Percentiles rank a stretch among this genome's conserved stretches.
These are phyloP conservation scores for Creontiades dilutus DNA, from an alignment of 2,888 invertebrate species.

Conservation along the genomic window DNA sequence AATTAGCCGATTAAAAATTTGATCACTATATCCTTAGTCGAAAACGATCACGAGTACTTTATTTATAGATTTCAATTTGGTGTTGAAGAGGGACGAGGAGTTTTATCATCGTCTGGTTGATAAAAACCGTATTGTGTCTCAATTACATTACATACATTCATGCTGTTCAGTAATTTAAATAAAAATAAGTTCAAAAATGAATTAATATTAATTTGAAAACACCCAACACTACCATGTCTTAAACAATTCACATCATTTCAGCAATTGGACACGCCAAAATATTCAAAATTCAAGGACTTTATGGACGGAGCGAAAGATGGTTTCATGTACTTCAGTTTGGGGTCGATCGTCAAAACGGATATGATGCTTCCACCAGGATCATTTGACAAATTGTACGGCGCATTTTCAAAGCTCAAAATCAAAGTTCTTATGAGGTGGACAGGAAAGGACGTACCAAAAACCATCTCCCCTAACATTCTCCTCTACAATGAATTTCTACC, in stretches of 20 bases:
- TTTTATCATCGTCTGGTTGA: too few relatives aligned
- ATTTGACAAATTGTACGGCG: slow-evolving; percentile 37
- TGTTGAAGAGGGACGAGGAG: too few relatives aligned
- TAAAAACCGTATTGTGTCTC: too few relatives aligned
- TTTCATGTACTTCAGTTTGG: slow-evolving; percentile 87
- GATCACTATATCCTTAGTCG: too few relatives aligned
- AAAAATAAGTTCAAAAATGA: too few relatives aligned
- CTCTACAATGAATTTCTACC: slow-evolving; percentile 50
- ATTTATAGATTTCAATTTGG: too few relatives aligned
- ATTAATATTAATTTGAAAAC: too few relatives aligned
- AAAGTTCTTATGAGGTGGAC: slow-evolving; percentile 54
- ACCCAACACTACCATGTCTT: not conserved
- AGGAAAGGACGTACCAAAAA: slow-evolving; percentile 2
- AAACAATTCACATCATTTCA: not conserved
- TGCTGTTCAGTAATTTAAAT: too few relatives aligned
- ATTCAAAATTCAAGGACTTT: slow-evolving; percentile 81
- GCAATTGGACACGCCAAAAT: slow-evolving; percentile 26
- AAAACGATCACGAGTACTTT: too few relatives aligned
- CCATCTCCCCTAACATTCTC: not conserved
- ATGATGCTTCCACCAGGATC: not conserved
- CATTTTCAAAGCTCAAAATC: slow-evolving; percentile 44
- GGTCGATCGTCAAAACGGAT: slow-evolving; percentile 83
- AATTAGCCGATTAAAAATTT: too few relatives aligned
- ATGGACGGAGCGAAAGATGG: slow-evolving; percentile 84
- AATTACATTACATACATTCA: too few relatives aligned